Evolutionary conservation across 2,797 vertebrate genomes (phyloP), one percentile per base, ranked within the genome.

Genomic region (Sandelia bainsii): DNA sequence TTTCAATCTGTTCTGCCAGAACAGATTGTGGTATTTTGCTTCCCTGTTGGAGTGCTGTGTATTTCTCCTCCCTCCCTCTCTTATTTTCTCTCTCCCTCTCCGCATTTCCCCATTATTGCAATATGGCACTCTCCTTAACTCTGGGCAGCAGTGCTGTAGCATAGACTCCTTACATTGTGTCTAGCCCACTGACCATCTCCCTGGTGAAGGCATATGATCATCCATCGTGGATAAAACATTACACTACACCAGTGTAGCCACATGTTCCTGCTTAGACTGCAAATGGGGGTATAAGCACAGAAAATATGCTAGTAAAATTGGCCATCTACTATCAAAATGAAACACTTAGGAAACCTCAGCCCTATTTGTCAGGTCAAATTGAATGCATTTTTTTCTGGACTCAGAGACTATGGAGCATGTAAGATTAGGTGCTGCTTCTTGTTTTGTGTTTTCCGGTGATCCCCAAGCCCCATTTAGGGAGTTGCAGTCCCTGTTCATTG

Each of bases 11-110:
- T 84, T 87, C 79, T 87, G 77, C 87, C 85, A 84, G 82, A 89
- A 85, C 89, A 93, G 86, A 93, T 92, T 91, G 93, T 13, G 22
- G 81, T 89, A 71, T 91, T 91, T 91, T 90, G 82, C 85, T 78
- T 90, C 88, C 72, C 81, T 74, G 87, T 86, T 75, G 75, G 84
- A 85, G 87, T 20, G 77, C 82, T 77, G 70, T 80, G 63, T 73
- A 77, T 80, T 80, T 77, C 72, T 80, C 57, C 57, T 74, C 78
- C 75, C 51, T 85, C 66, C 69, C 40, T 75, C 54, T 51, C 72
- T 52, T 60, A 34, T 66, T 75, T 67, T 22, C 57, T 49, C 50
- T 70, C 71, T 73, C 62, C 52, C 70, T 70, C 79, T 77, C 64
- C 61, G 72, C 52, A 57, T 69, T 68, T 49, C 42, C 72, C 84